These are phyloP conservation scores for Rugalucina vietnamica DNA, from an alignment of 2,888 invertebrate genomes.

Conservation along the genomic window DNA sequence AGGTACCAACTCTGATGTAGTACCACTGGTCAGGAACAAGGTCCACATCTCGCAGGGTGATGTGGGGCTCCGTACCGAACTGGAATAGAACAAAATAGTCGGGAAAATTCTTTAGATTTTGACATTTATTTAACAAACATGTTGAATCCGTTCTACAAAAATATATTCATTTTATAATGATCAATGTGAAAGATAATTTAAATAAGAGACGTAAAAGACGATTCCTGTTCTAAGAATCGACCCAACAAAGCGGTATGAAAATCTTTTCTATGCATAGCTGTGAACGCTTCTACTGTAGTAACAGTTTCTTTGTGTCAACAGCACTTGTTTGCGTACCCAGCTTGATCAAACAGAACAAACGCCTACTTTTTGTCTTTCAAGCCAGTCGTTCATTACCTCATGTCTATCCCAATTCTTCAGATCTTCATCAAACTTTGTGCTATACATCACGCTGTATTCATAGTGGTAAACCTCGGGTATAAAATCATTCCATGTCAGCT, in stretches of 20 bases:
- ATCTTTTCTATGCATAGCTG: neutral
- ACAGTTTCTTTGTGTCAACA: neutral
- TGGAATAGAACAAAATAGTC: constrained; percentile 19
- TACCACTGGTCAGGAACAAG: constrained; percentile 60
- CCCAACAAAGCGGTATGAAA: neutral
- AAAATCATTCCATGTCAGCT: constrained; percentile 64
- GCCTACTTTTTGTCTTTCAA: neutral
- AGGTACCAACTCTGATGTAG: constrained; percentile 61
- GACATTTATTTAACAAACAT: neutral
- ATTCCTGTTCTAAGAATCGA: neutral
- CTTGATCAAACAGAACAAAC: neutral
- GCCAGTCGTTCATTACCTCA: constrained; percentile 40
- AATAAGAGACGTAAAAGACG: neutral
- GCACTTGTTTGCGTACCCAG: neutral
- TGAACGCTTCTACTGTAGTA: neutral
- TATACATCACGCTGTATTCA: constrained; percentile 65
- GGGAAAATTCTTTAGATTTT: neutral
- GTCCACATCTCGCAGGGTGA: constrained; percentile 33
- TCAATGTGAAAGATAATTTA: neutral
- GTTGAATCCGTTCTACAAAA: no score
- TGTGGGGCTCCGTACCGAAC: constrained; percentile 52
- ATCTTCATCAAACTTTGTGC: constrained; percentile 28
- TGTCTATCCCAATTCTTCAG: constrained; percentile 43
- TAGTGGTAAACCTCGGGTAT: constrained; percentile 41
- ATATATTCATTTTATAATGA: no score